Percentiles rank a stretch among this genome's conserved stretches.
Conservation (phyloP, 2,797 vertebrate genomes). For the Knipowitschia caucasica region DNA sequence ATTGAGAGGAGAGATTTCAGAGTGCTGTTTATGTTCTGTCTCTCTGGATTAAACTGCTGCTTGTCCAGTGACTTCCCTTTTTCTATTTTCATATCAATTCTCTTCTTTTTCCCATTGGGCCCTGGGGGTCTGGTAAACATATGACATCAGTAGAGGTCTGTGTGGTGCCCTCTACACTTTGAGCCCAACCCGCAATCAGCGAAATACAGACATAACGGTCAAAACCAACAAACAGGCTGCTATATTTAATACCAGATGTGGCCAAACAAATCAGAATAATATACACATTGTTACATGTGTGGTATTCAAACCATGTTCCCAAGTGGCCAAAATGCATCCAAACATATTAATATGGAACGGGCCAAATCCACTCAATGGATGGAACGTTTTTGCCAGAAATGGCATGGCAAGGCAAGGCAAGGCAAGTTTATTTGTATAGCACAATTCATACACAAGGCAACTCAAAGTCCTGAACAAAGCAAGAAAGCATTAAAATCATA, state of each 20-base stretch:
- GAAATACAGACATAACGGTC: slow-evolving; percentile 56
- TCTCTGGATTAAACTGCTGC: slow-evolving; percentile 27
- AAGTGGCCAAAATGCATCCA: not conserved
- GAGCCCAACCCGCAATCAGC: slow-evolving; percentile 21
- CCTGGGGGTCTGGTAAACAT: slow-evolving; percentile 67
- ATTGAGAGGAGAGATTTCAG: slow-evolving; percentile 11
- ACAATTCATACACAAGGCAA: too few relatives aligned
- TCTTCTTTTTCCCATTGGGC: slow-evolving; percentile 52
- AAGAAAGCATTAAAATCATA: too few relatives aligned
- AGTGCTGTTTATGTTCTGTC: slow-evolving; percentile 36
- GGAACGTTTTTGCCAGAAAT: too few relatives aligned
- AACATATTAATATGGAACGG: not conserved
- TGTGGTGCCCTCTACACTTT: slow-evolving; percentile 41
- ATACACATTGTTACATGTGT: not conserved
- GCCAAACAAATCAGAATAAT: not conserved
- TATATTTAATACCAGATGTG: slow-evolving; percentile 27
- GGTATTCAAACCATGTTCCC: not conserved
- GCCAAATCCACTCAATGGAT: not conserved
- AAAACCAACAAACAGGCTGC: slow-evolving; percentile 37
- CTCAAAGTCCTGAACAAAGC: too few relatives aligned
- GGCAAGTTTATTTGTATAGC: too few relatives aligned
- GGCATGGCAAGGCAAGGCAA: too few relatives aligned
- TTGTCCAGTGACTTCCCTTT: slow-evolving; percentile 40
- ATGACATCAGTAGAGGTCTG: slow-evolving; percentile 56
- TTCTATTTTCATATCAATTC: slow-evolving; percentile 43